Base-by-base conservation (phyloP, 2,888 invertebrate genomes). In the Calliopum simillimum region DNA sequence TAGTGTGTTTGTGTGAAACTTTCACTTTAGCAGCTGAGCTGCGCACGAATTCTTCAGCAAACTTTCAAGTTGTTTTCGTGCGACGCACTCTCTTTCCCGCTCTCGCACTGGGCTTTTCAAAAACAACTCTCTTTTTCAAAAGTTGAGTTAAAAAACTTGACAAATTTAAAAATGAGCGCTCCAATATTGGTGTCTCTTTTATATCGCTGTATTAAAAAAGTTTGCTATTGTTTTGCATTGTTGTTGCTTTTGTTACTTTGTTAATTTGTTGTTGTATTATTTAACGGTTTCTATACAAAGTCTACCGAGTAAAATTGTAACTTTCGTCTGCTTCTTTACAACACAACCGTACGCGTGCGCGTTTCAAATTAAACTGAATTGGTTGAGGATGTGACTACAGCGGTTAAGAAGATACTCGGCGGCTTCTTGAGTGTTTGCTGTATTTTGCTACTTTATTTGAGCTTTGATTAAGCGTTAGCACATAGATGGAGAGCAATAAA, bases 1-100 rank as follows among this genome's bases (percentile, higher is more conserved):
- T 44, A 12, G 46, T 41, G 33, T 46, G 46, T n/a, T n/a, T 65
- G 55, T 68, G 66, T 69, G 62, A 73, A 83, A 83, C 82, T 83
- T 83, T 83, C 82, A 83, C 82, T 83, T 83, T 83, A 83, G 79
- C 82, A 76, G 77, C 80, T 75, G 73, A 72, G 71, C 70, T 68
- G 62, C 67, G 65, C 70, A 16, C 25, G 33, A 33, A 33, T 33
- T 33, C 33, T 33, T 19, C n/a, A 11, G 25, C 12, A 19, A 14
- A 55, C 53, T 62, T 63, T 63, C 49, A 14, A 47, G 46, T 55
- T 14, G 23, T 55, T 55, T 55, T 55, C n/a, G 55, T 55, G 63
- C 41, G 46, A 1, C 21, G 46, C 56, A 46, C 23, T 21, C 25
- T 47, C 69, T 63, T 53, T 46, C 25, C 11, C 19, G 41, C 43